Evolutionary conservation across 2,888 invertebrate genomes (phyloP), one percentile per base, ranked within the genome.

Genomic region (Uloborus plumipes): DNA sequence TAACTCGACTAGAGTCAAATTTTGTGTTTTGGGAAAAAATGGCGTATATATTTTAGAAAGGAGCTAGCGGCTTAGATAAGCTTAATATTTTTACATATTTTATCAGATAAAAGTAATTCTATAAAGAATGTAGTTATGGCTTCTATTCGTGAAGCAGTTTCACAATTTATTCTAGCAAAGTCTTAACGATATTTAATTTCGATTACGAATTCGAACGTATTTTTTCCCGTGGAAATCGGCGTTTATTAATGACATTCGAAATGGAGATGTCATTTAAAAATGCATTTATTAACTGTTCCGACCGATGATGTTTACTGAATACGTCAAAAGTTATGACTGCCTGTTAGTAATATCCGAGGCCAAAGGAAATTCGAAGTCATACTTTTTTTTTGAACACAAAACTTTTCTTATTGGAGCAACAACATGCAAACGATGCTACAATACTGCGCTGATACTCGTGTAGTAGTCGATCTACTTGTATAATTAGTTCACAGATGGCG

Each of bases 1-100:
- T 16, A 61, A 61, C 20, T 61, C 20, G 11, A 26, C 9, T 22
- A 0, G 49, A 65, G 49, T 18, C 18, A 16, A 65, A 58, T 20
- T 55, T 61, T 71, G 58, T 49, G 59, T 61, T 61, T 49, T 49
- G 13, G 13, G 15, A 16, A 26, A 50, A 71, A 61, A 51, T n/a
- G 69, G 69, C 22, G n/a, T 67, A 81, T 70, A 81, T 74, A 81
- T 74, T 74, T 74, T 74, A 81, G 80, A 47, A 73, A 58, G 61
- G 39, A 47, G 39, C 58, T 78, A 78, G 80, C 64, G 61, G 59
- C 51, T 18, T 81, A 81, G 80, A 73, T 58, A 69, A 74, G 73
- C 79, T 70, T 80, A 65, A 81, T 81, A 81, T 81, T 81, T 81
- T 81, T 81, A 81, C 80, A 81, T 74, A 80, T 58, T 80, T 73